phyloP scores from a whole-genome alignment of 2,888 invertebrate genomes.

The Zaprionus obscuricornis region DNA sequence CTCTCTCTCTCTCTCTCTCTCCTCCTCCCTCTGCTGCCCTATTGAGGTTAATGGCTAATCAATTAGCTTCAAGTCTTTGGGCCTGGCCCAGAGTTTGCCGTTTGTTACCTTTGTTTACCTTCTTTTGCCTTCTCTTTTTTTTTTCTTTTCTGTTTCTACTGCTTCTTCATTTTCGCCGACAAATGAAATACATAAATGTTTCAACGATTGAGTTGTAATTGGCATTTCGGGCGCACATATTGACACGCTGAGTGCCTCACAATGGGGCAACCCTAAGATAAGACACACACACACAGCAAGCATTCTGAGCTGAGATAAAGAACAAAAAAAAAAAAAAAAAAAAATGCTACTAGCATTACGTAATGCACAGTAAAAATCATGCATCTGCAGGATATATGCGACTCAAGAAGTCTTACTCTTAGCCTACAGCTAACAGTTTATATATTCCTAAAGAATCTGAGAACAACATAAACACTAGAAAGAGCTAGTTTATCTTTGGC shows the following conservation, averaged over 20 bases:
- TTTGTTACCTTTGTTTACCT: too few relatives aligned
- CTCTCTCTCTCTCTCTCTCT: constrained; percentile 1
- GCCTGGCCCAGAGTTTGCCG: constrained; percentile 22
- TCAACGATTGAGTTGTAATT: constrained; percentile 70
- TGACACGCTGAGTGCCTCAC: constrained; percentile 1
- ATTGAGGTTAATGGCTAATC: constrained; percentile 76
- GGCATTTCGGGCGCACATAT: constrained; percentile 31
- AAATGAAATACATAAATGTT: constrained; percentile 37
- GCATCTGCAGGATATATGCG: too few relatives aligned
- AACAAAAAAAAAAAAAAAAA: neutral
- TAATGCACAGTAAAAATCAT: too few relatives aligned
- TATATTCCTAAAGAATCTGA: too few relatives aligned
- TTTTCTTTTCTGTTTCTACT: too few relatives aligned
- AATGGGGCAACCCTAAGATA: neutral
- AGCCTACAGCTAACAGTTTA: too few relatives aligned
- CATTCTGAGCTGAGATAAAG: constrained; percentile 26
- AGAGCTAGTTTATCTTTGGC: too few relatives aligned
- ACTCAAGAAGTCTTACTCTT: too few relatives aligned
- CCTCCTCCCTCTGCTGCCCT: constrained; percentile 23
- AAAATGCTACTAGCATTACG: constrained; percentile 40
- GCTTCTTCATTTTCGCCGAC: constrained; percentile 5
- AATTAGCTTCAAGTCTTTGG: constrained; percentile 54
- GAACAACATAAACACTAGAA: too few relatives aligned
- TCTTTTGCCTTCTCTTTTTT: neutral
- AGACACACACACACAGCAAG: constrained; percentile 32